Evolutionary conservation across 2,113 vertebrate genomes (phyloP), one percentile per base, ranked within the genome.

Genomic region (Phrynosoma platyrhinos): DNA sequence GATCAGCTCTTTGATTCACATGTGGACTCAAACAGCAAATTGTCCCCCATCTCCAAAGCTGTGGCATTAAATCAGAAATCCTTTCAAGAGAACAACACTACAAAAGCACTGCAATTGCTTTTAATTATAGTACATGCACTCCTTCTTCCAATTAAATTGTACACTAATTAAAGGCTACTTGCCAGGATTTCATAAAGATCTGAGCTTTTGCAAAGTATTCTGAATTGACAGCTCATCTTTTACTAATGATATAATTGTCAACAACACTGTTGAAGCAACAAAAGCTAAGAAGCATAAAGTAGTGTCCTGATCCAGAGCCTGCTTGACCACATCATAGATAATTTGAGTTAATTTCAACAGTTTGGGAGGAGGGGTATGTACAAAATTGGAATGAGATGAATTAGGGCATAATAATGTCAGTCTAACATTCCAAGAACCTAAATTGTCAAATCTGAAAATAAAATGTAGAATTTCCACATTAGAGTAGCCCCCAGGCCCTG

Each of bases 131-230:
- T 9, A 72, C 32, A 16, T 71, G 47, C 64, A 69, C 18, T 80
- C 21, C 16, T 66, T 30, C 27, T n/a, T 82, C 52, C 68, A 74
- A 23, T 2, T 55, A 27, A 80, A 79, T 85, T 85, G 40, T 66
- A 52, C 62, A 77, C 30, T 79, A 86, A 79, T 55, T 79, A 71
- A 53, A 69, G 30, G n/a, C 21, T 20, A 53, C n/a, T 86, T 85
- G 71, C 4, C 27, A 1, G 64, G 30, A 66, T 27, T n/a, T 78
- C 27, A 47, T 32, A n/a, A 62, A 68, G 10, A 81, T 55, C 47
- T 58, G 52, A 36, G 32, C 14, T 87, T 32, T 72, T 81, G 23
- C 9, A 62, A 58, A 72, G 9, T 40, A 16, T 58, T 72, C 5
- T 23, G 32, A 81, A 42, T 62, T 40, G 40, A 62, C 52, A 55